These are phyloP conservation scores for Neopipo cinnamomea DNA, from an alignment of 2,113 vertebrate genomes.

Conservation along the genomic window DNA sequence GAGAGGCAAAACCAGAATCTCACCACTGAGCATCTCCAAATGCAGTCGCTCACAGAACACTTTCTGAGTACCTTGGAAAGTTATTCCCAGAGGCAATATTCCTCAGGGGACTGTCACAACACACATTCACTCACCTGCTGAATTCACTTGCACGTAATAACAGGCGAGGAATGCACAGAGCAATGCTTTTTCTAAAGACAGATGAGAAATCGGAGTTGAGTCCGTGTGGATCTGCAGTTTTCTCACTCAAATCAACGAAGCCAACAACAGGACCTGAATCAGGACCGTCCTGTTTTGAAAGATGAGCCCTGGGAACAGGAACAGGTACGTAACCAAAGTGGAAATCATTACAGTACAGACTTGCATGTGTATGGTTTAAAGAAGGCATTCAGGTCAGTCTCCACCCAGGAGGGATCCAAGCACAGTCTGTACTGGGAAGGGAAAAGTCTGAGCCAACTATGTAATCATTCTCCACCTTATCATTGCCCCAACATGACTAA, in stretches of 20 bases:
- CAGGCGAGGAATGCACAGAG: not conserved
- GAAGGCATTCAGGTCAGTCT: slow-evolving; percentile 59
- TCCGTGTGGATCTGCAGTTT: not conserved
- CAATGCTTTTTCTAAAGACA: not conserved
- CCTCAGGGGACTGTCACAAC: not conserved
- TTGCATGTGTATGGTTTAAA: not conserved
- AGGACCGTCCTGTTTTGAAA: slow-evolving; percentile 4
- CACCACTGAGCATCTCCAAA: not conserved
- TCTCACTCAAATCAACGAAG: not conserved
- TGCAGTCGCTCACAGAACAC: not conserved
- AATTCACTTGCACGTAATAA: not conserved
- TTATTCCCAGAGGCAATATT: not conserved
- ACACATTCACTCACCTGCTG: not conserved
- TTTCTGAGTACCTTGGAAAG: not conserved
- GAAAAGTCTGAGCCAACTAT: slow-evolving; percentile 66
- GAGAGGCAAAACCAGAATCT: not conserved
- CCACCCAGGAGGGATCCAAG: slow-evolving; percentile 55
- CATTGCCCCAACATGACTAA: slow-evolving; percentile 60
- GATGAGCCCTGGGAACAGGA: slow-evolving; percentile 44
- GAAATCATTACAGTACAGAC: slow-evolving; percentile 45
- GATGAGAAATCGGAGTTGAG: not conserved
- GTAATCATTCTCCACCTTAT: slow-evolving; percentile 67
- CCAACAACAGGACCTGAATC: not conserved
- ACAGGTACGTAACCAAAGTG: slow-evolving; percentile 19
- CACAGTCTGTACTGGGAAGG: slow-evolving; percentile 44